Base-by-base conservation (phyloP, 2,888 invertebrate species). In the Gryllus longicercus region DNA sequence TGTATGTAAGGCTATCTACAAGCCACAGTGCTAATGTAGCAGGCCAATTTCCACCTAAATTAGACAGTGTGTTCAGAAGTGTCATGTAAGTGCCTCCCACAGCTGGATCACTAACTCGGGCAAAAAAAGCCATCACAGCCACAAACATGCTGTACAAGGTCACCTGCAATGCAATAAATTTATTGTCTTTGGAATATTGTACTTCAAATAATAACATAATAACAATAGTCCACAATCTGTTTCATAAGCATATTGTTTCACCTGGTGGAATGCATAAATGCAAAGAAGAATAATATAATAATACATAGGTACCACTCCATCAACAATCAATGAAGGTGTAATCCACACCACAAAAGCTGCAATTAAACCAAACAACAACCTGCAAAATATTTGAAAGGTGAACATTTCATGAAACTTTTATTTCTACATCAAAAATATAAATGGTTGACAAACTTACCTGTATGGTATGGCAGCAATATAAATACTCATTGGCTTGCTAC, bases 31-130 rank as follows among this genome's bases (percentile, higher is more conserved):
- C 93, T 5, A 97, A 89, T 0, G 98, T 97, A 81, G 94, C 92
- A 0, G 99, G 98, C 99, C 98, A 99, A 86, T 97, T 98, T 11
- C 96, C 96, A n/a, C 99, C 99, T 81, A 99, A 90, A 89, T 99
- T 99, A 78, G 94, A 92, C 38, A 99, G 90, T 0, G 99, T 99
- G 87, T 99, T 99, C 21, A 99, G 89, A 79, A 99, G 90, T 0
- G 99, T 99, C 99, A 99, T 99, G 87, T 99, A 99, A 0, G 99
- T 99, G 10, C 99, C 98, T 2, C 99, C 99, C 0, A 99, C 96
- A 0, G 93, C 90, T 0, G 98, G 97, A 87, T 99, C 99, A 82
- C 98, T 98, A 78, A 99, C 93, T 88, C 96, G 95, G 0, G 99
- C 99, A 87, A 96, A 97, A 89, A 99, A 99, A 14, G 98, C 96